phyloP scores from a whole-genome alignment of 2,113 vertebrate genomes.

The Callopanchax toddi region DNA sequence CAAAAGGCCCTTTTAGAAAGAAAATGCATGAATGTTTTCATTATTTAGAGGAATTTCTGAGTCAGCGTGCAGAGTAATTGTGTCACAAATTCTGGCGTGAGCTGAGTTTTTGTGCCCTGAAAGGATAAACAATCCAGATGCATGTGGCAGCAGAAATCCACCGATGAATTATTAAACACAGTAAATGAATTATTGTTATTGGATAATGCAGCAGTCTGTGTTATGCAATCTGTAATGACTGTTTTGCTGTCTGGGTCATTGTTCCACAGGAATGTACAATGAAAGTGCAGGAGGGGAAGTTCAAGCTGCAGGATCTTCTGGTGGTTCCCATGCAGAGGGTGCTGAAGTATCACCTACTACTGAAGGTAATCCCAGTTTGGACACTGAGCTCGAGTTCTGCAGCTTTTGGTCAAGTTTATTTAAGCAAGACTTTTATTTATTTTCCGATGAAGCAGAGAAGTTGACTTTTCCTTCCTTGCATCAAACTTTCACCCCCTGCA shows the following conservation, averaged over 20 bases:
- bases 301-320: slow-evolving; percentile 94
- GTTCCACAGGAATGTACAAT: slow-evolving; percentile 89
- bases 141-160: slow-evolving; percentile 36
- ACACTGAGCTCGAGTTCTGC: neutral
- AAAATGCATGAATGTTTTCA: slow-evolving; percentile 27
- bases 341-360: slow-evolving; percentile 94
- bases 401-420: neutral
- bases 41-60: slow-evolving; percentile 43
- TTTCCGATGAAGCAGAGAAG: too few relatives aligned
- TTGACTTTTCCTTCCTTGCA: too few relatives aligned
- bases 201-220: slow-evolving; percentile 13
- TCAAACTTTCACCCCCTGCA: neutral
- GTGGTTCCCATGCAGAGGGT: slow-evolving; percentile 98
- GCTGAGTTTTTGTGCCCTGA: slow-evolving; percentile 21
- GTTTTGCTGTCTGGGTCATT: slow-evolving; percentile 12
- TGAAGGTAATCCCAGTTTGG: slow-evolving; percentile 83
- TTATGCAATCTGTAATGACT: slow-evolving; percentile 29
- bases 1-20: slow-evolving; percentile 21
- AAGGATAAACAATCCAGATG: slow-evolving; percentile 33
- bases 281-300: slow-evolving; percentile 96
- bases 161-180: slow-evolving; percentile 38
- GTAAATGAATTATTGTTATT: slow-evolving; percentile 35
- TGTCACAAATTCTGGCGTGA: slow-evolving; percentile 25
- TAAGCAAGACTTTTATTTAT: neutral
- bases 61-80: slow-evolving; percentile 37